These are phyloP conservation scores for Melanotaenia duboulayi DNA, from an alignment of 2,113 vertebrate genomes.

Conservation along the genomic window DNA sequence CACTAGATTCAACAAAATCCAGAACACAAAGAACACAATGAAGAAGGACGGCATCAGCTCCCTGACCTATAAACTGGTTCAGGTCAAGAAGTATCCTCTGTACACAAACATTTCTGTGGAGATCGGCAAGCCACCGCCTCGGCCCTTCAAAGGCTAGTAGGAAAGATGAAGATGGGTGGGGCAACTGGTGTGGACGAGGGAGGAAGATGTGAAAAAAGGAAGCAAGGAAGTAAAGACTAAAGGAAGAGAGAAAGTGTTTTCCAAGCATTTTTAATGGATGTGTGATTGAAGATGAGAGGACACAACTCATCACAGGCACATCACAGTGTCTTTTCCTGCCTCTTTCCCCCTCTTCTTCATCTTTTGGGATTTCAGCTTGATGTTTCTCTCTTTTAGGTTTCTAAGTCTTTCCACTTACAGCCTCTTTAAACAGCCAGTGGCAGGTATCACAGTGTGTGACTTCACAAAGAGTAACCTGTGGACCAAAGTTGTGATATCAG, in stretches of 20 bases:
- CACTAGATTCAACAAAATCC: slow-evolving; percentile 96
- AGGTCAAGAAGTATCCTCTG: slow-evolving; percentile 89
- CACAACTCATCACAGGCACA: slow-evolving; percentile 46
- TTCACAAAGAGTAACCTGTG: slow-evolving; percentile 19
- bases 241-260: not conserved
- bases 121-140: slow-evolving; percentile 91
- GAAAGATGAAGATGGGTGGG: slow-evolving; percentile 1
- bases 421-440: slow-evolving; percentile 43
- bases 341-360: slow-evolving; percentile 15
- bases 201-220: slow-evolving; percentile 9
- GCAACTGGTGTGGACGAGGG: not conserved
- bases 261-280: slow-evolving; percentile 14
- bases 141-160: slow-evolving; percentile 88
- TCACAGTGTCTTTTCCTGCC: slow-evolving; percentile 33
- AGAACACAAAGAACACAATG: slow-evolving; percentile 99
- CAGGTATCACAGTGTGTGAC: slow-evolving; percentile 37
- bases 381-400: slow-evolving; percentile 43
- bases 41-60: slow-evolving; percentile 95
- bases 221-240: not conserved
- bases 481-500: slow-evolving; percentile 39
- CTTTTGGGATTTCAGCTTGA: slow-evolving; percentile 34
- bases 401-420: slow-evolving; percentile 30
- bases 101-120: slow-evolving; percentile 98
- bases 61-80: slow-evolving; percentile 90
- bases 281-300: not conserved